A percentile compares a stretch with the other conserved stretches of the same genome.
These are phyloP conservation scores for Tethea ocularis DNA, from an alignment of 2,888 invertebrate species.

Conservation along the genomic window DNA sequence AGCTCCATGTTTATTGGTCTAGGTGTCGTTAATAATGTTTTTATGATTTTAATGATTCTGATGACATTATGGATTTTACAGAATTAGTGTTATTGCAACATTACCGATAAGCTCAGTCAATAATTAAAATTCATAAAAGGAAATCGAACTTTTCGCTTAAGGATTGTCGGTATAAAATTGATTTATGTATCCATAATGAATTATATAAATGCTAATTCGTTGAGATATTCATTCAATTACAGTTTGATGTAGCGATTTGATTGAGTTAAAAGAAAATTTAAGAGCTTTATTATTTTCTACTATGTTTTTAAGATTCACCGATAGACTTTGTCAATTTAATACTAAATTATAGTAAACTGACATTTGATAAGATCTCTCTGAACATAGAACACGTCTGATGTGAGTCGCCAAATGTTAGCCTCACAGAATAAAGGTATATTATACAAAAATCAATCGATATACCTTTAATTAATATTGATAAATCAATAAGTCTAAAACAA, in stretches of 20 bases:
- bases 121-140: constrained; percentile 2
- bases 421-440: too few species aligned
- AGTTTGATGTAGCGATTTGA: background rate
- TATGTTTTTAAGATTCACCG: background rate
- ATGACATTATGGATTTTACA: constrained; percentile 9
- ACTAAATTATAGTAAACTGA: background rate
- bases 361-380: too few species aligned
- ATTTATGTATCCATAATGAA: background rate
- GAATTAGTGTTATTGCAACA: constrained; percentile 6
- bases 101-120: constrained; percentile 5
- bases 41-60: constrained; percentile 9
- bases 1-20: background rate
- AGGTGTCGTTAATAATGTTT: constrained; percentile 6
- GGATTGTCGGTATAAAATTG: background rate
- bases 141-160: background rate
- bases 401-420: too few species aligned
- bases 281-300: background rate
- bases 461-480: too few species aligned
- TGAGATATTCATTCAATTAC: constrained; percentile 1
- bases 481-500: too few species aligned
- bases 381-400: too few species aligned
- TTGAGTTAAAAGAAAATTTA: background rate
- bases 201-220: background rate
- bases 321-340: background rate
- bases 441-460: too few species aligned